Evolutionary conservation across 2,797 vertebrate species (phyloP).

Genomic region (Chelidonichthys spinosus): DNA sequence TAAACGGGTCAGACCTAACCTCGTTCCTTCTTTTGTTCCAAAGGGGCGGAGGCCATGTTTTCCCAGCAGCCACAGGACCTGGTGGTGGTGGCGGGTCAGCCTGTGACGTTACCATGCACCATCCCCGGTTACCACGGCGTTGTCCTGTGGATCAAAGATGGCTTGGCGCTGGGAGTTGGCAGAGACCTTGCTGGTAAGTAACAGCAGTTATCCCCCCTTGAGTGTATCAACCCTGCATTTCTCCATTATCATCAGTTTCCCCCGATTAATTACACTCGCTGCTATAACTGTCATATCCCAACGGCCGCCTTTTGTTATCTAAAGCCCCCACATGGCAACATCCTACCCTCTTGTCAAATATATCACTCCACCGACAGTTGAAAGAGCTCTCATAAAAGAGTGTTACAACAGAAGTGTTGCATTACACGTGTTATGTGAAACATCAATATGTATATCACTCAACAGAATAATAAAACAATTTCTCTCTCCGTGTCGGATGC

Average conservation of each 20-base stretch:
- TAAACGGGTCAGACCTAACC: constrained; percentile 4
- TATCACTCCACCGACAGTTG: constrained; percentile 38
- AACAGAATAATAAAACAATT: constrained; percentile 28
- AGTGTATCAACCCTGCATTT: constrained; percentile 10
- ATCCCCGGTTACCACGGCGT: constrained; percentile 95
- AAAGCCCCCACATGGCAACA: constrained; percentile 42
- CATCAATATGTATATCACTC: constrained; percentile 34
- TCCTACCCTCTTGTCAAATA: constrained; percentile 33
- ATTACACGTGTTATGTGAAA: constrained; percentile 20
- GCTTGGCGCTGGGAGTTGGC: constrained; percentile 94
- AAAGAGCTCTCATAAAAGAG: constrained; percentile 25
- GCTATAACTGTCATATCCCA: constrained; percentile 45
- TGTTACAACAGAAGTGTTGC: constrained; percentile 25
- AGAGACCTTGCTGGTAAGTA: constrained; percentile 93
- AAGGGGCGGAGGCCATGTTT: constrained; percentile 91
- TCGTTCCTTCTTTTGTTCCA: constrained; percentile 9
- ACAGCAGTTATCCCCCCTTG: constrained; percentile 18
- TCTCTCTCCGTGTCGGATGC: constrained; percentile 6
- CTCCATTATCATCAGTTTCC: constrained; percentile 15
- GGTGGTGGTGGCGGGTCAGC: constrained; percentile 95
- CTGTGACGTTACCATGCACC: constrained; percentile 92
- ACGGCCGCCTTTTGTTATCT: constrained; percentile 46
- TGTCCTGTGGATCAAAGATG: constrained; percentile 98
- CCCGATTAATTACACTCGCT: constrained; percentile 39
- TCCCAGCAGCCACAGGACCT: constrained; percentile 98